A percentile compares a stretch with the other conserved stretches of the same genome.
Conservation (phyloP, 1,140 invertebrate species). For the Palaemon carinicauda region DNA sequence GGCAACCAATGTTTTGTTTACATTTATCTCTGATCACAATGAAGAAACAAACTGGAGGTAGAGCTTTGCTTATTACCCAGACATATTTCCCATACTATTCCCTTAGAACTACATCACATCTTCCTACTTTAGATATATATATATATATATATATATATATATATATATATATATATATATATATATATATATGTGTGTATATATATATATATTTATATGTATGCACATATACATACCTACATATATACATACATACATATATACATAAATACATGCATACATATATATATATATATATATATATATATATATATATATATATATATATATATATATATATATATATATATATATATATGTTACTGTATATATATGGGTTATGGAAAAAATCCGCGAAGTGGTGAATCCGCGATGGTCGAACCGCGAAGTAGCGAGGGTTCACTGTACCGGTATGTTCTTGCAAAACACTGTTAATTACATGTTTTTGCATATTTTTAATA, state of each 20-base stretch:
- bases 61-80: too few relatives aligned
- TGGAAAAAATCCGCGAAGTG: too few relatives aligned
- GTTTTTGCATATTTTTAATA: too few relatives aligned
- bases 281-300: slow-evolving; percentile 19
- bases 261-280: background rate
- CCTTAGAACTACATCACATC: too few relatives aligned
- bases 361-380: too few relatives aligned
- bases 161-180: background rate
- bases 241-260: slow-evolving; percentile 10
- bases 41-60: too few relatives aligned
- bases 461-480: background rate
- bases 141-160: background rate
- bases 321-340: slow-evolving; percentile 3
- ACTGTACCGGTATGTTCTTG: background rate
- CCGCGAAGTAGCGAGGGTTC: background rate
- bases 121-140: too few relatives aligned
- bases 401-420: too few relatives aligned
- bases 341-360: background rate
- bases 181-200: background rate
- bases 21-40: too few relatives aligned
- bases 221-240: background rate
- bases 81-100: too few relatives aligned
- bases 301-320: slow-evolving; percentile 19
- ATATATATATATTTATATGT: slow-evolving; percentile 5
- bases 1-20: too few relatives aligned